These are phyloP conservation scores for Percopsis transmontana DNA, from an alignment of 2,113 vertebrate genomes.

Conservation along the genomic window DNA sequence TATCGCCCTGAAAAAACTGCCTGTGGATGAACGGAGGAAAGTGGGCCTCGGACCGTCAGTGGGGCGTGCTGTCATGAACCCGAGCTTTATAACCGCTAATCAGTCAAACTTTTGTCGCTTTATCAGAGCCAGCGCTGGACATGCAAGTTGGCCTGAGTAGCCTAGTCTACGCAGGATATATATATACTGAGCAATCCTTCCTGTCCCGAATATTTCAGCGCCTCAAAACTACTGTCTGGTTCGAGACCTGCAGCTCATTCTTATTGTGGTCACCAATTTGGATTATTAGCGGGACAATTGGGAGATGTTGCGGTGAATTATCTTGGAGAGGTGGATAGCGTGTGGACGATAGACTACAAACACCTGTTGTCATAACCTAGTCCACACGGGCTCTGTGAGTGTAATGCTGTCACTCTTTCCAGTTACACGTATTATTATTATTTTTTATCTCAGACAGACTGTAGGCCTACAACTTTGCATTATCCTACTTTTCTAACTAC, in stretches of 20 bases:
- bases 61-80: slow-evolving; percentile 82
- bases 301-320: slow-evolving; percentile 89
- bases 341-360: no score
- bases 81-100: slow-evolving; percentile 67
- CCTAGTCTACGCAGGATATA: no score
- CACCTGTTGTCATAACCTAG: no score
- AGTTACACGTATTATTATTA: no score
- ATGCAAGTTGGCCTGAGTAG: slow-evolving; percentile 79
- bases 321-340: slow-evolving; percentile 87
- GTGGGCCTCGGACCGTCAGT: slow-evolving; percentile 72
- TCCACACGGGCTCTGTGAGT: no score
- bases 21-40: slow-evolving; percentile 76
- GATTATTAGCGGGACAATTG: slow-evolving; percentile 87
- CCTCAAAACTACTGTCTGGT: slow-evolving; percentile 80
- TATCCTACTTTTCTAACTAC: no score
- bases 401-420: no score
- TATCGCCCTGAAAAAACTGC: slow-evolving; percentile 77
- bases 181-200: slow-evolving; percentile 63
- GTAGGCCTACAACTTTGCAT: no score
- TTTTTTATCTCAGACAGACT: no score
- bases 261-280: slow-evolving; percentile 92
- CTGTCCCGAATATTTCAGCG: slow-evolving; percentile 81
- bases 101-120: slow-evolving; percentile 77
- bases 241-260: slow-evolving; percentile 86
- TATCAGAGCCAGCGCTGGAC: slow-evolving; percentile 78